Evolutionary conservation across 2,797 vertebrate species (phyloP).

Genomic region (Anisognathus igniventris): DNA sequence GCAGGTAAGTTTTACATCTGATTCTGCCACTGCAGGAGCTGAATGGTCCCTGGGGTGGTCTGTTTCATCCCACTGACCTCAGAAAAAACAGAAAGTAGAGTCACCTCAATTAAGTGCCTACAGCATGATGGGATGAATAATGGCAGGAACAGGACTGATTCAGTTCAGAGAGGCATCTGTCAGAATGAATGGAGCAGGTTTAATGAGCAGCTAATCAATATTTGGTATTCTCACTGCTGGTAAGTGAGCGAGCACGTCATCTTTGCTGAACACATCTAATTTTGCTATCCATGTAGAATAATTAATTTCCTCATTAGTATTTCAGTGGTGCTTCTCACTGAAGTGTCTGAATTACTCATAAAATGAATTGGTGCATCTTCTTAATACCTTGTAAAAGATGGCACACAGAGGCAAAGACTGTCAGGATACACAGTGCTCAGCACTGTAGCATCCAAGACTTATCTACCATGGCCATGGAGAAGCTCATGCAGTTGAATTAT

Average conservation of each 20-base stretch:
- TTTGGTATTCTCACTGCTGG: slow-evolving; percentile 36
- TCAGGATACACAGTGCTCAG: neutral
- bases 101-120: neutral
- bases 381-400: neutral
- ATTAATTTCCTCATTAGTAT: slow-evolving; percentile 58
- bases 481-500: neutral
- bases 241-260: neutral
- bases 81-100: neutral
- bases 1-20: neutral
- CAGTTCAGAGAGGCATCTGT: neutral
- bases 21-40: neutral
- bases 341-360: slow-evolving; percentile 17
- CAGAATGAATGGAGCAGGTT: slow-evolving; percentile 21
- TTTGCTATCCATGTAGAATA: slow-evolving; percentile 31
- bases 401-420: neutral
- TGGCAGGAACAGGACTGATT: slow-evolving; percentile 2
- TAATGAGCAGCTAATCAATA: slow-evolving; percentile 58
- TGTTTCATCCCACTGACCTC: neutral
- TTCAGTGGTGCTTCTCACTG: neutral
- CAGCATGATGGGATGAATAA: neutral
- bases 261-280: slow-evolving; percentile 41
- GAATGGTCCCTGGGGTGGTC: neutral
- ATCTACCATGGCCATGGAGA: neutral
- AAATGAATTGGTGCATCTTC: slow-evolving; percentile 3
- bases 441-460: neutral